Conservation (phyloP, 1,140 invertebrate species). For the Polyergus mexicanus region DNA sequence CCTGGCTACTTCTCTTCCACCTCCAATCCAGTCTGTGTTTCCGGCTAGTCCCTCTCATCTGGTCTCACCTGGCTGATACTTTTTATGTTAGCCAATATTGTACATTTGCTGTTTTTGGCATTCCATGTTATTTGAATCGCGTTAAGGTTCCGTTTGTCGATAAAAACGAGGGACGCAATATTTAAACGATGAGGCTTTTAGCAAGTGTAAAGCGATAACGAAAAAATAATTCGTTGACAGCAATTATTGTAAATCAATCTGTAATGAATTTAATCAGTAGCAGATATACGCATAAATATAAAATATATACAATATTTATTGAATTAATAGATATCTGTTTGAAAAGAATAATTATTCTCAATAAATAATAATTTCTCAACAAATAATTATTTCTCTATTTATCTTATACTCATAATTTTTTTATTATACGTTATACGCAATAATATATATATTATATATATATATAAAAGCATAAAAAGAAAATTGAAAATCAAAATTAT, state of each 20-base stretch:
- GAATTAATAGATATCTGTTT: too few species aligned
- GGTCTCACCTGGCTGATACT: slow-evolving; percentile 38
- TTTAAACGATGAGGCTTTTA: background rate
- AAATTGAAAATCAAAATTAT: background rate
- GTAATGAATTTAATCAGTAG: background rate
- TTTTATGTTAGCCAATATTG: background rate
- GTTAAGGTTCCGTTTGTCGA: background rate
- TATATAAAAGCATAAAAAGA: background rate
- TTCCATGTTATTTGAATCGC: background rate
- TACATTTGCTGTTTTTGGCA: slow-evolving; percentile 25
- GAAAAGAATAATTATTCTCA: too few species aligned
- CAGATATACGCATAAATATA: background rate
- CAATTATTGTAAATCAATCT: background rate
- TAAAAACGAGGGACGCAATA: background rate
- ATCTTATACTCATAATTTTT: too few species aligned
- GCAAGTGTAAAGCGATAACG: background rate
- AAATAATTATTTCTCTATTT: too few species aligned
- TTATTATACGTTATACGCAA: too few species aligned
- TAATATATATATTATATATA: too few species aligned
- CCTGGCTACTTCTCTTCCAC: slow-evolving; percentile 48
- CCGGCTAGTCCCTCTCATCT: background rate
- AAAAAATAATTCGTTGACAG: background rate
- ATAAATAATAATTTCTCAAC: too few species aligned
- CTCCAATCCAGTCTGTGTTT: slow-evolving; percentile 43
- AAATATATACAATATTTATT: background rate